These are phyloP conservation scores for Otolemur garnettii DNA, from an alignment of 2,113 vertebrate species.

Conservation along the genomic window DNA sequence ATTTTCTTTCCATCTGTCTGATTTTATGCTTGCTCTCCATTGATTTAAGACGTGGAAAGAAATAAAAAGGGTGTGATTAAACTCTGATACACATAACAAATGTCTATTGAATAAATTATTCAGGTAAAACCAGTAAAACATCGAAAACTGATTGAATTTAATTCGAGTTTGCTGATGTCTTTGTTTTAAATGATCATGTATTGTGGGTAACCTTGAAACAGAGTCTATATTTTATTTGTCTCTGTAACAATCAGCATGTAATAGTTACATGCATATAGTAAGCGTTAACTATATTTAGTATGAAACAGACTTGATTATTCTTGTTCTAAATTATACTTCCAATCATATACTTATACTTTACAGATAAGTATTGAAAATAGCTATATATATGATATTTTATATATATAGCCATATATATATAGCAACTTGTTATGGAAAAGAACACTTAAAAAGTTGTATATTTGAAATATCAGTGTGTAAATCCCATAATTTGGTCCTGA, in stretches of 20 bases:
- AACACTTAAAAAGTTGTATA: neutral
- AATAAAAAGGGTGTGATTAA: neutral
- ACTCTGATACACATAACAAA: neutral
- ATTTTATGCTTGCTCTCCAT: slow-evolving; percentile 42
- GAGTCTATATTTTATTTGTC: neutral
- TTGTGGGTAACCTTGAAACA: neutral
- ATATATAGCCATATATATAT: too few species aligned
- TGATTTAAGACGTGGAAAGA: slow-evolving; percentile 26
- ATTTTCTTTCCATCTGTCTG: slow-evolving; percentile 41
- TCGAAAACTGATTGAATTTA: neutral
- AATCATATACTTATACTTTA: neutral
- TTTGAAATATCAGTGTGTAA: neutral
- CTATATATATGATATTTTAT: neutral
- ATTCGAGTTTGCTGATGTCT: neutral
- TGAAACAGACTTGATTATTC: neutral
- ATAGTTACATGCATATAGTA: neutral
- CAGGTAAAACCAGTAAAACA: neutral
- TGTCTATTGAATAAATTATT: slow-evolving; percentile 32
- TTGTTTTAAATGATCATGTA: neutral
- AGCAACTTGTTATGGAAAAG: neutral
- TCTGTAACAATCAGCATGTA: neutral
- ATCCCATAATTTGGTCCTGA: neutral
- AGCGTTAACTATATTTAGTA: neutral
- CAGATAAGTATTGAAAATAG: neutral
- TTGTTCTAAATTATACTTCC: neutral